phyloP scores from a whole-genome alignment of 1,140 invertebrate species.

The Portunus trituberculatus region DNA sequence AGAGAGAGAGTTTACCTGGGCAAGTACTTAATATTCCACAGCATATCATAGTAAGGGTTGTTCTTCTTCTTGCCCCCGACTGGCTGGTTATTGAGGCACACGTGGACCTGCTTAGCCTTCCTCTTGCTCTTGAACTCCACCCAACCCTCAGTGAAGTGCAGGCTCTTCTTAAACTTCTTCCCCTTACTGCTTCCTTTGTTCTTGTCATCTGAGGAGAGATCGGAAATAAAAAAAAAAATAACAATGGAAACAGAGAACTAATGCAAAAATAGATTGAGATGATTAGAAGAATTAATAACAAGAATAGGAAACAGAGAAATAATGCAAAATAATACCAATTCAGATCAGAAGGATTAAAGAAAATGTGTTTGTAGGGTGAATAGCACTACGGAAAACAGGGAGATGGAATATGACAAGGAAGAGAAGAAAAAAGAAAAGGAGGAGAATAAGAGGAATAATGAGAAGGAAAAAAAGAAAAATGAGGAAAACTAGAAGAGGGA shows the following conservation, averaged over 20 bases:
- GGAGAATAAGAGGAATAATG: too few relatives aligned
- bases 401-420: background rate
- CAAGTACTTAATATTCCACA: conserved; percentile 95
- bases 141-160: conserved; percentile 95
- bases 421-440: too few relatives aligned
- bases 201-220: background rate
- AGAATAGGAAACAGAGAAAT: too few relatives aligned
- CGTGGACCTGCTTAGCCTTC: conserved; percentile 92
- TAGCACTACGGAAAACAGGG: background rate
- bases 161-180: conserved; percentile 50
- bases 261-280: too few relatives aligned
- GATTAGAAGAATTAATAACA: too few relatives aligned
- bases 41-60: conserved; percentile 90
- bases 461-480: conserved; percentile 5
- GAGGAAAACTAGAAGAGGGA: background rate
- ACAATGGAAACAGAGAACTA: too few relatives aligned
- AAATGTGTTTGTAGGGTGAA: background rate
- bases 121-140: conserved; percentile 96
- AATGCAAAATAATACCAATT: too few relatives aligned
- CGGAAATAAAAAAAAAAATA: too few relatives aligned
- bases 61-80: conserved; percentile 92
- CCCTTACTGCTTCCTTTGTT: background rate
- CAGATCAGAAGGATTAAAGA: background rate
- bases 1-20: background rate
- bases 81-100: conserved; percentile 90